Percentiles rank a stretch among this genome's conserved stretches.
phyloP scores from a whole-genome alignment of 53 echinoderm and acorn worm genomes.

The Arbacia lixula region DNA sequence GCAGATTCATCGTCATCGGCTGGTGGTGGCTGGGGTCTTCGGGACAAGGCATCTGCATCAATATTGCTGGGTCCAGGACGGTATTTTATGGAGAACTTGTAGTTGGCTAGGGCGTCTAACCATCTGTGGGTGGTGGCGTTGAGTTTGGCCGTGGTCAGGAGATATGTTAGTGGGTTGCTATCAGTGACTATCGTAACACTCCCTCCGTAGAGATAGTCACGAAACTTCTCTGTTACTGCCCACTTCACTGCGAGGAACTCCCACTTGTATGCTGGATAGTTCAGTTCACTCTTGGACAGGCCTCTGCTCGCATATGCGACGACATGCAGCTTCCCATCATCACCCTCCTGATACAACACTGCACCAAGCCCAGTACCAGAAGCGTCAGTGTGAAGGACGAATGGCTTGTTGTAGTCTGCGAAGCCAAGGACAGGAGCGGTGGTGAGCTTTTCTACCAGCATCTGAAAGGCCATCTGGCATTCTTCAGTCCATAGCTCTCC shows the following conservation, averaged over 20 bases:
- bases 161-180: slow-evolving; percentile 55
- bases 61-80: slow-evolving; percentile 42
- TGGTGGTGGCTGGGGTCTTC: slow-evolving; percentile 45
- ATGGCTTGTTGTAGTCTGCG: slow-evolving; percentile 66
- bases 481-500: slow-evolving; percentile 53
- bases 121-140: slow-evolving; percentile 55
- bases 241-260: slow-evolving; percentile 53
- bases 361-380: slow-evolving; percentile 60
- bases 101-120: slow-evolving; percentile 50
- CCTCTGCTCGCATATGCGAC: slow-evolving; percentile 75
- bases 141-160: slow-evolving; percentile 42
- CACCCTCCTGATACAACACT: slow-evolving; percentile 68
- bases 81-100: slow-evolving; percentile 46
- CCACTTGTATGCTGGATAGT: slow-evolving; percentile 65
- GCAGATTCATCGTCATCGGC: slow-evolving; percentile 18
- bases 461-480: slow-evolving; percentile 76
- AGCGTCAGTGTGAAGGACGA: slow-evolving; percentile 77
- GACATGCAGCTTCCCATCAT: slow-evolving; percentile 61
- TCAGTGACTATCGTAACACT: slow-evolving; percentile 50
- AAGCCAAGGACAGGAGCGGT: slow-evolving; percentile 66
- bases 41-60: slow-evolving; percentile 47
- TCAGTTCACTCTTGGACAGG: slow-evolving; percentile 61
- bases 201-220: slow-evolving; percentile 15
- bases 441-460: slow-evolving; percentile 53
- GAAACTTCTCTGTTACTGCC: slow-evolving; percentile 52